Conservation (phyloP, 1,140 invertebrate genomes). For the Scaptodrosophila lebanonensis region DNA sequence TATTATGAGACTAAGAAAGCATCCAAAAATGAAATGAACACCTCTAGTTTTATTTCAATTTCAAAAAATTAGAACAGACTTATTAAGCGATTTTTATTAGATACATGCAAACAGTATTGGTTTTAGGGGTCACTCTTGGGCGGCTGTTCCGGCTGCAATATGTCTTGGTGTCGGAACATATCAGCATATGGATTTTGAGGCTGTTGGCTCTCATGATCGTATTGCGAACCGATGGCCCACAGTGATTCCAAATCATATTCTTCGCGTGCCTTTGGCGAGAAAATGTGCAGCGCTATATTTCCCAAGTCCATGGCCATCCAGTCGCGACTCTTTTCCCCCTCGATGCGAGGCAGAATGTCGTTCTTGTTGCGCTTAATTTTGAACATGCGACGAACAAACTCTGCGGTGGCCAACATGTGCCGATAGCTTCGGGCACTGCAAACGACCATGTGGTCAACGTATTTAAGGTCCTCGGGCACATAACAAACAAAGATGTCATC, state of each 20-base stretch:
- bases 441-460: conserved; percentile 90
- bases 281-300: conserved; percentile 95
- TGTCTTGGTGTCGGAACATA: no score
- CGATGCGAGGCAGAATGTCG: conserved; percentile 86
- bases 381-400: conserved; percentile 87
- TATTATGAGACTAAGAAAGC: no score
- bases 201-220: conserved; percentile 84
- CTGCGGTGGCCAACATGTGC: conserved; percentile 86
- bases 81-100: no score
- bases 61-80: no score
- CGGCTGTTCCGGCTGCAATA: conserved; percentile 30
- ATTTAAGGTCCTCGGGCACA: conserved; percentile 85
- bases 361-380: conserved; percentile 83
- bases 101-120: no score
- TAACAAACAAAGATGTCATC: conserved; percentile 88
- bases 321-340: conserved; percentile 85
- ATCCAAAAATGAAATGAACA: no score
- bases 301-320: conserved; percentile 95
- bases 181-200: conserved; percentile 78
- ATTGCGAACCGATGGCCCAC: conserved; percentile 90
- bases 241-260: conserved; percentile 92
- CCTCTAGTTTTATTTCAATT: no score
- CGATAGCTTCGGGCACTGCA: conserved; percentile 84
- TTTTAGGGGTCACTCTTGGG: no score
- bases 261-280: conserved; percentile 83